Percentiles rank a stretch among this genome's conserved stretches.
Evolutionary conservation across 2,888 invertebrate genomes (phyloP).

Genomic region (Dendrolimus pini): DNA sequence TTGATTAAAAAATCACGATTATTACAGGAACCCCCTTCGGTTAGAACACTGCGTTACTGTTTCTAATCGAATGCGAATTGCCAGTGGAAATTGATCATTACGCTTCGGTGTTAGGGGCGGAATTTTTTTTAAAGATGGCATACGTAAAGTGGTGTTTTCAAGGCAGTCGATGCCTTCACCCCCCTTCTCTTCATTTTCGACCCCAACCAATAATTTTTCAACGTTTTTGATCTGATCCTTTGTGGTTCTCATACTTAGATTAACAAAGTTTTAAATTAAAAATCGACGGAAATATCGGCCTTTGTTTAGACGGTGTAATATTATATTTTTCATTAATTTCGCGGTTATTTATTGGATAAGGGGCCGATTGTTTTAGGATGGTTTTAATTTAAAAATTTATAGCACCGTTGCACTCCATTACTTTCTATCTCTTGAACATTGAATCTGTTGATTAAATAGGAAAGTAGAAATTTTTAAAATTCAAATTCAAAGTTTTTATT

Average conservation of each 20-base stretch:
- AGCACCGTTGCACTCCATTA: too few species aligned
- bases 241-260: conserved; percentile 70
- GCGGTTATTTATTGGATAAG: conserved; percentile 15
- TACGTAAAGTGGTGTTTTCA: conserved; percentile 39
- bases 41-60: conserved; percentile 38
- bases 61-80: conserved; percentile 10
- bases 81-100: conserved; percentile 21
- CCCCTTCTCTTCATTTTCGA: conserved; percentile 39
- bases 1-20: conserved; percentile 79
- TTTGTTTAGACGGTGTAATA: conserved; percentile 26
- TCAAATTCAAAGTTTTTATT: too few species aligned
- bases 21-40: conserved; percentile 65
- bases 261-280: conserved; percentile 77
- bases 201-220: conserved; percentile 77
- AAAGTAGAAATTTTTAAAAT: too few species aligned
- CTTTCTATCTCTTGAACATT: too few species aligned
- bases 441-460: too few species aligned
- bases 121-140: conserved; percentile 16
- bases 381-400: not conserved
- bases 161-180: conserved; percentile 61
- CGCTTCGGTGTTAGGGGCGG: conserved; percentile 10
- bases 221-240: conserved; percentile 70
- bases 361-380: conserved; percentile 1
- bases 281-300: conserved; percentile 52
- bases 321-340: conserved; percentile 28